A percentile compares a stretch with the other conserved stretches of the same genome.
These are phyloP conservation scores for Zootoca vivipara DNA, from an alignment of 2,113 vertebrate genomes.

Conservation along the genomic window DNA sequence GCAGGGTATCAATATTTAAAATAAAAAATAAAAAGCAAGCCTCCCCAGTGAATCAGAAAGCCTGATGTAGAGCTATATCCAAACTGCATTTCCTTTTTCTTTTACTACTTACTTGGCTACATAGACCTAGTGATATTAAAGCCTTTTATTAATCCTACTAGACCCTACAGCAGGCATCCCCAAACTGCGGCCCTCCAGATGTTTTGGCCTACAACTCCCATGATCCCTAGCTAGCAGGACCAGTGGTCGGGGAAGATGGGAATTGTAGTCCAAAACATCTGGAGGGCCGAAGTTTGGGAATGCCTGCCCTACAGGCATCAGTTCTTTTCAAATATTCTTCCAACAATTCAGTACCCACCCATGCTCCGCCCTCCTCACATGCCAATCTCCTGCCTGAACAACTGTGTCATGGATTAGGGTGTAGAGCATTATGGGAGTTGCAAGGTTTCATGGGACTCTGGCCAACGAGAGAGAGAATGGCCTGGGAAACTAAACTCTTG, in stretches of 20 bases:
- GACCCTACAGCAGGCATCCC: not conserved
- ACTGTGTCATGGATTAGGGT: too few relatives aligned
- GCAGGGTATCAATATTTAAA: not conserved
- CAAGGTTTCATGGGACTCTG: too few relatives aligned
- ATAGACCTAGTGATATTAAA: not conserved
- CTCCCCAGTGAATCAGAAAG: constrained; percentile 21
- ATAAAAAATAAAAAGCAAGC: not conserved
- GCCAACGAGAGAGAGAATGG: too few relatives aligned
- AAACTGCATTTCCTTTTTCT: not conserved
- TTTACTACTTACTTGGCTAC: not conserved
- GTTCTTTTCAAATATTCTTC: not conserved
- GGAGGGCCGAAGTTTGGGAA: too few relatives aligned
- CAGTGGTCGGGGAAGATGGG: too few relatives aligned
- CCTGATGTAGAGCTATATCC: not conserved
- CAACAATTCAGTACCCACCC: not conserved
- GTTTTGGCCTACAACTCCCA: too few relatives aligned
- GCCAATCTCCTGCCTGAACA: not conserved
- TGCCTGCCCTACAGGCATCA: not conserved
- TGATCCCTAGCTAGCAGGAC: too few relatives aligned
- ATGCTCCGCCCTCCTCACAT: too few relatives aligned
- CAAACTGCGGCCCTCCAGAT: too few relatives aligned
- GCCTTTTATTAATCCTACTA: not conserved
- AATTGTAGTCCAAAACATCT: too few relatives aligned
- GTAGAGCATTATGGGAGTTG: too few relatives aligned
- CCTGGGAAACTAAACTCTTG: too few relatives aligned